Conservation (phyloP, 2,113 vertebrate species). For the Piaya cayana region DNA sequence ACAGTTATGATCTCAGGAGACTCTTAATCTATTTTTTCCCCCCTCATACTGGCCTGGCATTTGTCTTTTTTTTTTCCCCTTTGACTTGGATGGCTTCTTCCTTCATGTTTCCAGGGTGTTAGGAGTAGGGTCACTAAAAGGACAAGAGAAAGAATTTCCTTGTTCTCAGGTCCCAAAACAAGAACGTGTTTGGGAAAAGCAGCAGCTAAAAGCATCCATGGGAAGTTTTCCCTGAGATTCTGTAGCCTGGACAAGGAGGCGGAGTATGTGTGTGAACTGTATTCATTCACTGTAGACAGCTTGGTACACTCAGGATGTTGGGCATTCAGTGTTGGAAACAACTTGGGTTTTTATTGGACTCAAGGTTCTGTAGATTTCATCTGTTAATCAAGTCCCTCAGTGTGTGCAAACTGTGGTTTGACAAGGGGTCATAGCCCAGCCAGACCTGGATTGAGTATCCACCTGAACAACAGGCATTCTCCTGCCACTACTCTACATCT, state of each 20-base stretch:
- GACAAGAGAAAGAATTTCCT: background rate
- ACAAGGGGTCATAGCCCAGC: background rate
- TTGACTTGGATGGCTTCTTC: background rate
- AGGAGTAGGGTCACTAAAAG: background rate
- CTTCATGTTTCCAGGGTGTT: background rate
- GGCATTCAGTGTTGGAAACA: background rate
- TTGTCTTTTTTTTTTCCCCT: background rate
- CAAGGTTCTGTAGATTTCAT: background rate
- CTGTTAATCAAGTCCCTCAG: background rate
- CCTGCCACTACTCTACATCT: background rate
- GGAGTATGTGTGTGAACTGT: background rate
- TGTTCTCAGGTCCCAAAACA: background rate
- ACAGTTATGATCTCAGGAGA: background rate
- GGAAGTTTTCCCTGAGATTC: background rate
- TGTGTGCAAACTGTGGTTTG: background rate
- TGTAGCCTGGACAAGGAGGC: background rate
- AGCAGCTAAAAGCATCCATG: background rate
- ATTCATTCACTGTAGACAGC: background rate
- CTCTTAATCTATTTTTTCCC: background rate
- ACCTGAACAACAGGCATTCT: background rate
- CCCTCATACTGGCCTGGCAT: background rate
- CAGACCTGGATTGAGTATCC: background rate
- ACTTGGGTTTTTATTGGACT: background rate
- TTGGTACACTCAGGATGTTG: fast-evolving
- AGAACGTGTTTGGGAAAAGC: background rate